phyloP scores from a whole-genome alignment of 2,113 vertebrate genomes.

The Oostethus manadensis region DNA sequence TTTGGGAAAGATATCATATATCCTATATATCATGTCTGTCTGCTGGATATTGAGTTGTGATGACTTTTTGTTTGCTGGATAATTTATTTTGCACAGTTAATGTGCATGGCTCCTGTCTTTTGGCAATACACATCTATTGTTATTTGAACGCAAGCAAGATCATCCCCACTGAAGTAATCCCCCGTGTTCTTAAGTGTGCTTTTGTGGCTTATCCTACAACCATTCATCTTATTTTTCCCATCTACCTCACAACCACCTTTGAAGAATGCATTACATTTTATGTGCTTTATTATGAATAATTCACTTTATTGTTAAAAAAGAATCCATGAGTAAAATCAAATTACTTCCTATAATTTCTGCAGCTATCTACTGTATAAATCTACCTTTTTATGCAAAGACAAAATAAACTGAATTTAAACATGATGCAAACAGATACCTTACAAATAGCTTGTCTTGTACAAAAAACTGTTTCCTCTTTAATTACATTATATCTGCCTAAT shows the following conservation, averaged over 20 bases:
- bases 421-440: not conserved
- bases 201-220: not conserved
- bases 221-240: not conserved
- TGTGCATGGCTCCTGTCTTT: too few relatives aligned
- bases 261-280: not conserved
- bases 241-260: not conserved
- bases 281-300: slow-evolving; percentile 12
- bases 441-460: not conserved
- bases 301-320: slow-evolving; percentile 2
- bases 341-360: not conserved
- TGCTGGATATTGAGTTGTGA: too few relatives aligned
- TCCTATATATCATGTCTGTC: too few relatives aligned
- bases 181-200: too few relatives aligned
- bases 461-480: not conserved
- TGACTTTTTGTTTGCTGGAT: too few relatives aligned
- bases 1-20: too few relatives aligned
- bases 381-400: not conserved
- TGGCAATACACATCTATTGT: too few relatives aligned
- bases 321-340: not conserved
- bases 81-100: too few relatives aligned
- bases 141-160: too few relatives aligned
- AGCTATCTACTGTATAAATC: too few relatives aligned
- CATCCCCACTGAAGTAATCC: too few relatives aligned
- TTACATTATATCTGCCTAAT: too few relatives aligned
- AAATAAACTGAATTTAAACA: not conserved